Evolutionary conservation across 2,113 vertebrate species (phyloP).

Genomic region (Lagopus muta): DNA sequence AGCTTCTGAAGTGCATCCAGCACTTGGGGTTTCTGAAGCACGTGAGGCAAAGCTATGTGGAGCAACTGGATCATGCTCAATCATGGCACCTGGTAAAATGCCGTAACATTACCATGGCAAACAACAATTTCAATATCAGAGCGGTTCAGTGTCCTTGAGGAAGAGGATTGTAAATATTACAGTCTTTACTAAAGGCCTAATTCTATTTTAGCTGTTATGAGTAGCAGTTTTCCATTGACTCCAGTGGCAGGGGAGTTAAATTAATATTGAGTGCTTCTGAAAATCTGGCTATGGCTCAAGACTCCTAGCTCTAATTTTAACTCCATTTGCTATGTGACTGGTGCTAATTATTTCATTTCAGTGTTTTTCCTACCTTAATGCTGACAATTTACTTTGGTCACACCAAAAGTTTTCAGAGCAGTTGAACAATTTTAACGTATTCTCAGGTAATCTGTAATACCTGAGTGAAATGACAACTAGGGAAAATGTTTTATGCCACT

Average conservation of each 20-base stretch:
- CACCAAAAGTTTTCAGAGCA: slow-evolving; percentile 6
- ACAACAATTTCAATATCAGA: background rate
- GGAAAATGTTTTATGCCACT: background rate
- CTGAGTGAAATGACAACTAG: slow-evolving; percentile 5
- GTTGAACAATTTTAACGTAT: background rate
- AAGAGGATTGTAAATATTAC: background rate
- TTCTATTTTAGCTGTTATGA: background rate
- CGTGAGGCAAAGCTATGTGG: background rate
- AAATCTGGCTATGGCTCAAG: background rate
- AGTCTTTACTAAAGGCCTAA: background rate
- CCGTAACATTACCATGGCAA: background rate
- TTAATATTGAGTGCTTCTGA: background rate
- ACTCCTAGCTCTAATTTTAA: background rate
- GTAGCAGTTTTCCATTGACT: background rate
- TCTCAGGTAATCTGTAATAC: slow-evolving; percentile 19
- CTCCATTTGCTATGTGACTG: background rate
- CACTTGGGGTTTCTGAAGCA: fast-evolving
- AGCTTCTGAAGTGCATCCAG: background rate
- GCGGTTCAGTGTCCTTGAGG: background rate
- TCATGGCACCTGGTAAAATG: background rate
- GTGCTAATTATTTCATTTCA: slow-evolving; percentile 7
- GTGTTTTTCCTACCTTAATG: background rate
- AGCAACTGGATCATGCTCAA: background rate
- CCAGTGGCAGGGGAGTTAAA: slow-evolving; percentile 9
- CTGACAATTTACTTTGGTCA: background rate